Evolutionary conservation across 2,113 vertebrate genomes (phyloP).

Genomic region (Cyprinus carpio): DNA sequence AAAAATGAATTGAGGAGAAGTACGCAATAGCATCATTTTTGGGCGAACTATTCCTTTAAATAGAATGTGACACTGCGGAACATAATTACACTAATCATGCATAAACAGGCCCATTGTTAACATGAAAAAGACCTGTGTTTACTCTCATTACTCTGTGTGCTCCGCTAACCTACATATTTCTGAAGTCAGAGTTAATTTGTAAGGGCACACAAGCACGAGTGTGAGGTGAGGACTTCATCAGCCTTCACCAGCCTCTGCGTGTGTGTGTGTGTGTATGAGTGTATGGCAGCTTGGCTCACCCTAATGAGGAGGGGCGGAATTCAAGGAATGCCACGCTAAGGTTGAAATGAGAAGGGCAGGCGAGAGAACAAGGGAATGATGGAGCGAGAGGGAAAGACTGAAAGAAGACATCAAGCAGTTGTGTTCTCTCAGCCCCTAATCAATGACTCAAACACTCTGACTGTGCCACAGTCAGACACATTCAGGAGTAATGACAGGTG

Average conservation of each 20-base stretch:
- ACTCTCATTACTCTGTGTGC: background rate
- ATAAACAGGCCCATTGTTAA: background rate
- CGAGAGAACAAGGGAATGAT: slow-evolving; percentile 4
- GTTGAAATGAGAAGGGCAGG: slow-evolving; percentile 70
- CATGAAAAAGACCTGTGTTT: background rate
- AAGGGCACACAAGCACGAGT: background rate
- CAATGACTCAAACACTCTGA: slow-evolving; percentile 58
- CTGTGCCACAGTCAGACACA: background rate
- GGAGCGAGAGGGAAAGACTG: background rate
- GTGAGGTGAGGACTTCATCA: slow-evolving; percentile 38
- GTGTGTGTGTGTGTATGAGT: slow-evolving; percentile 36
- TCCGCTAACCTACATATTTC: background rate
- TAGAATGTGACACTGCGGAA: background rate
- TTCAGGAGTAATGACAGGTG: background rate
- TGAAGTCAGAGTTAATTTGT: slow-evolving; percentile 9
- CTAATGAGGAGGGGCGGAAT: slow-evolving; percentile 79
- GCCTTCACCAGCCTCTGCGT: slow-evolving; percentile 42
- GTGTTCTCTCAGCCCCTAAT: slow-evolving; percentile 66
- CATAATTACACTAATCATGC: background rate
- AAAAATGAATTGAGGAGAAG: background rate
- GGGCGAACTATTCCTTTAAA: background rate
- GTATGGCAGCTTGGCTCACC: slow-evolving; percentile 54
- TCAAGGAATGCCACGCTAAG: slow-evolving; percentile 73
- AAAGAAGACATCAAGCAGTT: slow-evolving; percentile 44
- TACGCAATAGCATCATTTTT: background rate